Evolutionary conservation across 2,888 invertebrate species (phyloP).

Genomic region (Pyrochroa serraticornis): DNA sequence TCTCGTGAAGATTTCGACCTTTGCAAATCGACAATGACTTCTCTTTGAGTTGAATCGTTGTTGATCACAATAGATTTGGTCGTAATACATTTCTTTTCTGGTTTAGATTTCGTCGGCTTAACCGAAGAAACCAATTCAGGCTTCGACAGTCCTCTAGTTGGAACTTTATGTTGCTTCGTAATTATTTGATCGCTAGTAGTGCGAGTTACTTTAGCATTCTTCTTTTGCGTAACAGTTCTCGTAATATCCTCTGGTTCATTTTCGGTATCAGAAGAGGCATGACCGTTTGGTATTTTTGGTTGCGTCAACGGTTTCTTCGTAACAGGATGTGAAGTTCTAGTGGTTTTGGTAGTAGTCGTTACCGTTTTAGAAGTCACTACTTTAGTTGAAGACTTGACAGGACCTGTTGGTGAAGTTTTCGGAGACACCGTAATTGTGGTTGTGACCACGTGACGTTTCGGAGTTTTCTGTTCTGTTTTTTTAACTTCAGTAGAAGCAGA

Average conservation of each 20-base stretch:
- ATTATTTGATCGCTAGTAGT: constrained; percentile 66
- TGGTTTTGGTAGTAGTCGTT: constrained; percentile 21
- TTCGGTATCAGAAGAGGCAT: constrained; percentile 42
- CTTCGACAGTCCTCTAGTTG: constrained; percentile 50
- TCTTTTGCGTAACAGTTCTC: constrained; percentile 10
- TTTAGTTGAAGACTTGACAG: constrained; percentile 4
- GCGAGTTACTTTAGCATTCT: constrained; percentile 61
- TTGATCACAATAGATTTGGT: constrained; percentile 63
- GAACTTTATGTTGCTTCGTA: constrained; percentile 57
- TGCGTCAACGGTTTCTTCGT: constrained; percentile 16
- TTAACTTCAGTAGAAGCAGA: constrained; percentile 48
- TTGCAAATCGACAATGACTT: constrained; percentile 71
- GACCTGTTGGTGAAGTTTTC: constrained; percentile 20
- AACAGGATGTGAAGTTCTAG: constrained; percentile 29
- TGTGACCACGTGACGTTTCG: constrained; percentile 40
- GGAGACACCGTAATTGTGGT: constrained; percentile 46
- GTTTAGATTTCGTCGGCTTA: constrained; percentile 26
- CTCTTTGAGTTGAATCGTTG: constrained; percentile 57
- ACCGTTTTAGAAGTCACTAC: constrained; percentile 19
- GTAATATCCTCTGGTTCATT: constrained; percentile 34
- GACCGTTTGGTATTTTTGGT: constrained; percentile 38
- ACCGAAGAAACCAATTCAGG: constrained; percentile 31
- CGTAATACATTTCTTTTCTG: constrained; percentile 58
- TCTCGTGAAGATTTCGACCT: constrained; percentile 78
- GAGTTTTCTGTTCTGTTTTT: constrained; percentile 25